These are phyloP conservation scores for Channa argus DNA, from an alignment of 2,113 vertebrate genomes.

Conservation along the genomic window DNA sequence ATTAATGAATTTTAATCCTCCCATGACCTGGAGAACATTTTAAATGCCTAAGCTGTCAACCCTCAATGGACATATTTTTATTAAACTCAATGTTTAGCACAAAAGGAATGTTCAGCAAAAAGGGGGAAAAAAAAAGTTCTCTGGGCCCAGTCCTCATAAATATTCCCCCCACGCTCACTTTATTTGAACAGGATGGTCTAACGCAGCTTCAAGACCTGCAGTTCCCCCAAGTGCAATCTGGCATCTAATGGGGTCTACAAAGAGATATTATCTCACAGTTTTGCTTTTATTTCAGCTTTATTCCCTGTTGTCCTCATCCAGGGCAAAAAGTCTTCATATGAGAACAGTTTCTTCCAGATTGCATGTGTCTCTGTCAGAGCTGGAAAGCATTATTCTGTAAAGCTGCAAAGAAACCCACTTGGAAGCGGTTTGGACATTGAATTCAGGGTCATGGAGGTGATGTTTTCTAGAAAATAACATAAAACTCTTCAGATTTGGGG, in stretches of 20 bases:
- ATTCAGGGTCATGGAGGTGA: background rate
- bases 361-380: conserved; percentile 7
- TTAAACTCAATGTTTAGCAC: background rate
- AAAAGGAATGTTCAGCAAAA: background rate
- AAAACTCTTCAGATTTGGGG: background rate
- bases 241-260: conserved; percentile 16
- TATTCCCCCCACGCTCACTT: background rate
- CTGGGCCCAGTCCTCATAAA: background rate
- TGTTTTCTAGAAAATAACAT: background rate
- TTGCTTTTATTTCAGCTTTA: conserved; percentile 34
- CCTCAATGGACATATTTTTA: background rate
- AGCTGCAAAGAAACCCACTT: background rate
- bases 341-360: conserved; percentile 9
- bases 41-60: background rate
- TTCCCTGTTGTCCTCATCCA: conserved; percentile 15
- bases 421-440: background rate
- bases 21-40: background rate
- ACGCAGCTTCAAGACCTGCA: background rate
- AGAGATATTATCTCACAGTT: conserved; percentile 27
- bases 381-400: background rate
- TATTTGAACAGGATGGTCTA: conserved; percentile 22
- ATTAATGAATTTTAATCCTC: background rate
- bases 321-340: conserved; percentile 6
- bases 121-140: background rate
- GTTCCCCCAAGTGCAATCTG: background rate